These are phyloP conservation scores for Amphimedon queenslandica DNA, from an alignment of 37 sponge, comb jelly and placozoan genomes.

Conservation along the genomic window DNA sequence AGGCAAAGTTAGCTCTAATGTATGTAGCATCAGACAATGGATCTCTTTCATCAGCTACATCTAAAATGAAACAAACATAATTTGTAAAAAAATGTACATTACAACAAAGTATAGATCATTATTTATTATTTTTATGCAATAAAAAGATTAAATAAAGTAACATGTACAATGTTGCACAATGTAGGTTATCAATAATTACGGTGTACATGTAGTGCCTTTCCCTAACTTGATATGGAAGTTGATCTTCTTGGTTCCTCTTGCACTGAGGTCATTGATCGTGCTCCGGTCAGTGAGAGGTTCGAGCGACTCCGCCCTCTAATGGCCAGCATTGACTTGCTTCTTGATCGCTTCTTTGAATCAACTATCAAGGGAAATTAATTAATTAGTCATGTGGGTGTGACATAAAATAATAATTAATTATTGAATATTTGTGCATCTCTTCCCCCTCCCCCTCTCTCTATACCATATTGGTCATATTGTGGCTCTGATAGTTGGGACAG, in stretches of 20 bases:
- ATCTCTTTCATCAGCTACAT: conserved; percentile 27
- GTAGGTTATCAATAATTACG: background rate
- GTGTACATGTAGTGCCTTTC: background rate
- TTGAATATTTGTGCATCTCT: too few species aligned
- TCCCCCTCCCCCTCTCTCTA: too few species aligned
- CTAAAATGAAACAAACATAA: background rate
- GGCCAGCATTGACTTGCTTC: conserved; percentile 1
- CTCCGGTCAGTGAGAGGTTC: conserved; percentile 45
- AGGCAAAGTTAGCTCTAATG: conserved; percentile 78
- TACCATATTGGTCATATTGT: background rate
- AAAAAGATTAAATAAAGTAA: too few species aligned
- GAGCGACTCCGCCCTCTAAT: conserved; percentile 33
- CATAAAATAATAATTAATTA: too few species aligned
- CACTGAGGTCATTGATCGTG: conserved; percentile 55
- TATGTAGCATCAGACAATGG: conserved; percentile 68
- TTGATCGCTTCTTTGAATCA: background rate
- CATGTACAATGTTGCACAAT: too few species aligned
- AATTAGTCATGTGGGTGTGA: too few species aligned
- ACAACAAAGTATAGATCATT: background rate
- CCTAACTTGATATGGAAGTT: conserved; percentile 29
- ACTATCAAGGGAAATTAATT: too few species aligned
- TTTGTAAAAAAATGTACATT: background rate
- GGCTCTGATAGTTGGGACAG: conserved; percentile 3
- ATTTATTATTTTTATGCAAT: too few species aligned
- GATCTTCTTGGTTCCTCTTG: conserved; percentile 42